These are phyloP conservation scores for Bombylius discolor DNA, from an alignment of 2,888 invertebrate species.

Conservation along the genomic window DNA sequence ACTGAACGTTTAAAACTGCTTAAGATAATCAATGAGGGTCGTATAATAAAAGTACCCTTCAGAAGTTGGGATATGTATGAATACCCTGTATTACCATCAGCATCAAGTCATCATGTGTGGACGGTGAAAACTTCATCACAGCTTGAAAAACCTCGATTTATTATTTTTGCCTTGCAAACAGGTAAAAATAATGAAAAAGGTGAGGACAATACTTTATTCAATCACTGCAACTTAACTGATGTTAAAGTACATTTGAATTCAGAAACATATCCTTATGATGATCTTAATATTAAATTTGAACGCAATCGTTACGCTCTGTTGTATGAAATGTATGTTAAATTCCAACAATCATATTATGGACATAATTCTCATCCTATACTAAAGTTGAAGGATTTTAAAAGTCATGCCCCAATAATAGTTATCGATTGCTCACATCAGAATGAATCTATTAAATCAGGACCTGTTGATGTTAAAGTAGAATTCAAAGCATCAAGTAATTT, in stretches of 20 bases:
- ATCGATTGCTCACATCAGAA: conserved; percentile 21
- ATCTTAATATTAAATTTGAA: conserved; percentile 22
- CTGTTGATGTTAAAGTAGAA: conserved; percentile 21
- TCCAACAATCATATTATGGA: conserved; percentile 17
- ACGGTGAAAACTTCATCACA: conserved; percentile 23
- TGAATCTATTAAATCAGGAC: conserved; percentile 17
- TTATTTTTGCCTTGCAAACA: no score
- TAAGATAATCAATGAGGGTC: conserved; percentile 1
- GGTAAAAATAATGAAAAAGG: conserved; percentile 27
- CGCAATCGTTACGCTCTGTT: conserved; percentile 18
- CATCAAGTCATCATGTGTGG: conserved; percentile 24
- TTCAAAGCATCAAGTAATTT: conserved; percentile 17
- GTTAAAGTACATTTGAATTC: conserved; percentile 27
- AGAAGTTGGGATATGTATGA: conserved; percentile 7
- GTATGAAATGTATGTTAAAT: conserved; percentile 20
- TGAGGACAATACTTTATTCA: conserved; percentile 16
- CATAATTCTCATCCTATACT: conserved; percentile 9
- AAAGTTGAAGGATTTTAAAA: conserved; percentile 15
- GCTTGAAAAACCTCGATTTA: no score
- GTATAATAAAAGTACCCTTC: conserved; percentile 2
- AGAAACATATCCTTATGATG: conserved; percentile 26
- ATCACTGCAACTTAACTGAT: conserved; percentile 23
- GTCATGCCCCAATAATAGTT: conserved; percentile 18
- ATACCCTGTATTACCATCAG: conserved; percentile 18
- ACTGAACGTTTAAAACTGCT: conserved; percentile 1